These are phyloP conservation scores for Enteromius trimaculatus DNA, from an alignment of 2,797 vertebrate genomes.

Conservation along the genomic window DNA sequence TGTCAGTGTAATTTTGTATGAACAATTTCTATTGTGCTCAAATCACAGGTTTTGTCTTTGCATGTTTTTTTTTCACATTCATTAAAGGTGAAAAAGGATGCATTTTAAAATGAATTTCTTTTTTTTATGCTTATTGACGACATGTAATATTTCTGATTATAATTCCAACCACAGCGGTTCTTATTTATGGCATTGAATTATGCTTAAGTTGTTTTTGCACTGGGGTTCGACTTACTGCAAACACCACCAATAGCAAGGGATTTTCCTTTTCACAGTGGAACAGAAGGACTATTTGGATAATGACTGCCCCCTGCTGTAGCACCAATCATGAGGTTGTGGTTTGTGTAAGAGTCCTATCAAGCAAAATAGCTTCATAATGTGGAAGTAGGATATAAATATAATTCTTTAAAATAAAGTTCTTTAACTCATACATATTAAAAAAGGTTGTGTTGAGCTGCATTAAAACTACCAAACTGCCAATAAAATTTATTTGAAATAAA, in stretches of 20 bases:
- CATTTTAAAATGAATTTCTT: not conserved
- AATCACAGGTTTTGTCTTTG: slow-evolving; percentile 4
- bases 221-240: not conserved
- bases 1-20: slow-evolving; percentile 36
- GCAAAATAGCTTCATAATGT: not conserved
- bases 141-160: not conserved
- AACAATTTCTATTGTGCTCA: slow-evolving; percentile 23
- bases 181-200: not conserved
- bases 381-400: not conserved
- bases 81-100: slow-evolving; percentile 31
- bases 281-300: not conserved
- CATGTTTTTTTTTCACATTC: slow-evolving; percentile 3
- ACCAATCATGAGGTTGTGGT: not conserved
- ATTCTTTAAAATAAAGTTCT: no score
- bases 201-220: not conserved
- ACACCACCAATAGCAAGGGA: not conserved
- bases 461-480: not conserved
- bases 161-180: not conserved
- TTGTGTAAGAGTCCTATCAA: not conserved
- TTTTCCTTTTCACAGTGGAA: not conserved
- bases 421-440: not conserved
- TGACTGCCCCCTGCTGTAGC: slow-evolving; percentile 31
- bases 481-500: not conserved
- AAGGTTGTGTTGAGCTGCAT: not conserved
- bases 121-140: not conserved